These are phyloP conservation scores for Canis aureus DNA, from an alignment of 2,113 vertebrate species.

Conservation along the genomic window DNA sequence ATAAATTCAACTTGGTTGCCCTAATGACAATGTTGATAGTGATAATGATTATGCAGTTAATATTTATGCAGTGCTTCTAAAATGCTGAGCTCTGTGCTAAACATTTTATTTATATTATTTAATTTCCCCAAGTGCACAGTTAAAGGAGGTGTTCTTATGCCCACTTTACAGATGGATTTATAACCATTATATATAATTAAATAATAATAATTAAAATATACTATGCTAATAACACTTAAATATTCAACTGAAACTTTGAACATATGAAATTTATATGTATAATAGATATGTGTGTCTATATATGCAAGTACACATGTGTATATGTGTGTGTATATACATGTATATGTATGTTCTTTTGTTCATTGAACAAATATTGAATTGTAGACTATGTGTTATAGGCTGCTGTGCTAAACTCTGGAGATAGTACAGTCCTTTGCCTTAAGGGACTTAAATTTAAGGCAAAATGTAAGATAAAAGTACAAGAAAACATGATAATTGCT, in stretches of 20 bases:
- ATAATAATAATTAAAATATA: background rate
- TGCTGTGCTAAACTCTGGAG: background rate
- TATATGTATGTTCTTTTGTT: background rate
- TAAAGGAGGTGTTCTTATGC: background rate
- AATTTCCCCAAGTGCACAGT: background rate
- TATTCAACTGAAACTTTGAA: background rate
- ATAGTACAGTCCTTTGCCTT: background rate
- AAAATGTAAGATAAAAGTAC: background rate
- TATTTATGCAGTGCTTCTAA: background rate
- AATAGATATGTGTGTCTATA: background rate
- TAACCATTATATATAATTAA: background rate
- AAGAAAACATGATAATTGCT: background rate
- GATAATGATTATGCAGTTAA: background rate
- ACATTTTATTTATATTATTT: background rate
- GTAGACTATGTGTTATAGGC: background rate
- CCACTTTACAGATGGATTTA: constrained; percentile 23
- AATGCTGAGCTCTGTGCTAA: background rate
- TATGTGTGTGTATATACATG: fast-evolving
- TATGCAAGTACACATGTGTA: too few species aligned
- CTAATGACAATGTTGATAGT: background rate
- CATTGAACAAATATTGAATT: background rate
- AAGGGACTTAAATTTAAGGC: background rate
- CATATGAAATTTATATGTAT: background rate
- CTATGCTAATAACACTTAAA: background rate
- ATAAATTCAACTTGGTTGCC: constrained; percentile 13